Evolutionary conservation across 2,113 vertebrate species (phyloP).

Genomic region (Taxidea taxus): DNA sequence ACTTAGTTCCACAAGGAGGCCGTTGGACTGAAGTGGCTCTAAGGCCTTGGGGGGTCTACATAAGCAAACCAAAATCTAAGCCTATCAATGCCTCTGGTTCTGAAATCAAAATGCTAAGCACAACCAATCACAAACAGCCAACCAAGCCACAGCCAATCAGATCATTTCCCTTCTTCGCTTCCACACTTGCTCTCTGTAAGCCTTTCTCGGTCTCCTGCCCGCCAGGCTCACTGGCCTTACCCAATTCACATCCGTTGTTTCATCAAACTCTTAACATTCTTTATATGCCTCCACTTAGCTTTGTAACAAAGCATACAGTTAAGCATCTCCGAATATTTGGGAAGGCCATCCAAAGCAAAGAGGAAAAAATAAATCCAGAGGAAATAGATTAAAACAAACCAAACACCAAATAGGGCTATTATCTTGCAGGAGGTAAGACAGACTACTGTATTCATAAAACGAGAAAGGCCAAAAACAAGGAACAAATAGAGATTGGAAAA

Average conservation of each 20-base stretch:
- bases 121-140: not conserved
- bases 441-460: not conserved
- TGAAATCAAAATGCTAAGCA: not conserved
- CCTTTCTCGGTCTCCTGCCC: not conserved
- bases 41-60: not conserved
- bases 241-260: not conserved
- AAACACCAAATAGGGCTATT: not conserved
- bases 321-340: not conserved
- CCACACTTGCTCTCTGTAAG: not conserved
- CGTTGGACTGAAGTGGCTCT: not conserved
- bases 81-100: not conserved
- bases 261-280: not conserved
- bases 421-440: not conserved
- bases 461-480: not conserved
- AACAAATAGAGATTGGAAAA: not conserved
- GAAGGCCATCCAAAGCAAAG: not conserved
- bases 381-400: conserved; percentile 19
- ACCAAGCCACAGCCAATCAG: not conserved
- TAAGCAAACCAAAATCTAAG: not conserved
- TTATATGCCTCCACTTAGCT: not conserved
- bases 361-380: not conserved
- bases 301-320: not conserved
- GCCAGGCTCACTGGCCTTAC: not conserved
- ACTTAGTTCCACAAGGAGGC: not conserved
- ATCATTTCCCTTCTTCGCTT: not conserved